A percentile compares a stretch with the other conserved stretches of the same genome.
Conservation (phyloP, 2,797 vertebrate genomes). For the Pseudochirops cupreus region DNA sequence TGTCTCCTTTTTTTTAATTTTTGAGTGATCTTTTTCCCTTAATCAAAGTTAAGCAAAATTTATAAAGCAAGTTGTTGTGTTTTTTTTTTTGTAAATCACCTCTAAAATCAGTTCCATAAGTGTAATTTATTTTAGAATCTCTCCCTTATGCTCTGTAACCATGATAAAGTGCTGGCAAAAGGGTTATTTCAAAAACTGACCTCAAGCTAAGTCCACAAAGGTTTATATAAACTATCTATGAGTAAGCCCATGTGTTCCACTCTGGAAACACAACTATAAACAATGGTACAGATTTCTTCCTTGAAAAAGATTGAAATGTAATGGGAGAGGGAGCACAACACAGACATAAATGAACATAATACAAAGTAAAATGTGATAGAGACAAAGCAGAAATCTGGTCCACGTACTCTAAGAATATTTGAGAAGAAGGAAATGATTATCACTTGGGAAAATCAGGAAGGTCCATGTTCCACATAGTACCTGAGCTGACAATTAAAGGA, state of each 20-base stretch:
- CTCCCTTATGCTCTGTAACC: not conserved
- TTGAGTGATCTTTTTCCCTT: not conserved
- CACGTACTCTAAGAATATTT: not conserved
- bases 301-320: not conserved
- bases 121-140: not conserved
- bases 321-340: not conserved
- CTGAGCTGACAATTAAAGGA: not conserved
- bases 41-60: not conserved
- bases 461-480: not conserved
- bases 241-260: not conserved
- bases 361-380: not conserved
- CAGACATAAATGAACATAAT: not conserved
- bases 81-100: too few relatives aligned
- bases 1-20: not conserved
- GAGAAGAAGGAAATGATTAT: not conserved
- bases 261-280: not conserved
- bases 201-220: not conserved
- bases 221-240: not conserved
- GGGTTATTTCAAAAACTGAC: constrained; percentile 1
- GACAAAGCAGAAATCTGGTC: not conserved
- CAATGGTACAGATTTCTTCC: not conserved
- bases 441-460: not conserved
- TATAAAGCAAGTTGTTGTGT: not conserved
- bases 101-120: not conserved
- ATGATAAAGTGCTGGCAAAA: not conserved